Evolutionary conservation across 2,797 vertebrate species (phyloP).

Genomic region (Bradypodion pumilum): DNA sequence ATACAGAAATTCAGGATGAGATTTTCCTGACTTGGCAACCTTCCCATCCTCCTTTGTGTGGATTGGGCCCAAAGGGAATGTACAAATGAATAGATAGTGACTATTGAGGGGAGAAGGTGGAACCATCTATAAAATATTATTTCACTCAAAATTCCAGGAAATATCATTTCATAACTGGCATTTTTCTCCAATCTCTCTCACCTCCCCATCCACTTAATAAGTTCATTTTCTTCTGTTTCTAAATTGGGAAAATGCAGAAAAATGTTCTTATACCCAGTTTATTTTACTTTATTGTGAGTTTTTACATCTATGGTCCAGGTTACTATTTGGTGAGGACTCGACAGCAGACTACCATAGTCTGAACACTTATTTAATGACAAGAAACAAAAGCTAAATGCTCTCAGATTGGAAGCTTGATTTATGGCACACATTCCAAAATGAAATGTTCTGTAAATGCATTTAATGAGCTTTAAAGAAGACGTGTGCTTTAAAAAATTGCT

Average conservation of each 20-base stretch:
- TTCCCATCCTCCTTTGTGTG: neutral
- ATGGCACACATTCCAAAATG: slow-evolving; percentile 52
- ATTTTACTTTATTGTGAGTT: neutral
- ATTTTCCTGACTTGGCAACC: no score
- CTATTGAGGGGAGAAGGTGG: neutral
- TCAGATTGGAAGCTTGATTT: slow-evolving; percentile 32
- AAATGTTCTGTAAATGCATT: slow-evolving; percentile 61
- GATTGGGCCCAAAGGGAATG: neutral
- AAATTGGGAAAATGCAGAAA: neutral
- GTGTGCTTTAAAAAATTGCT: slow-evolving; percentile 55
- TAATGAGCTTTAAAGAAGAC: slow-evolving; percentile 59
- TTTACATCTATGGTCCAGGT: neutral
- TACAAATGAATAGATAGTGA: neutral
- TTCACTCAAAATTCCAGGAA: neutral
- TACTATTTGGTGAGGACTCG: neutral
- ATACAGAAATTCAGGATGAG: no score
- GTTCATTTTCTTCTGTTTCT: neutral
- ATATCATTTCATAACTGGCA: neutral
- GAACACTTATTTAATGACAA: slow-evolving; percentile 55
- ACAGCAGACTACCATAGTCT: slow-evolving; percentile 1
- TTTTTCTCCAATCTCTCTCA: no score
- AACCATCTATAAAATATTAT: neutral
- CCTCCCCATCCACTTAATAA: neutral
- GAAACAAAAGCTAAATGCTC: slow-evolving; percentile 45
- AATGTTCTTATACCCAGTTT: neutral